Conservation (phyloP, 2,113 vertebrate genomes). For the Amphiprion ocellaris region DNA sequence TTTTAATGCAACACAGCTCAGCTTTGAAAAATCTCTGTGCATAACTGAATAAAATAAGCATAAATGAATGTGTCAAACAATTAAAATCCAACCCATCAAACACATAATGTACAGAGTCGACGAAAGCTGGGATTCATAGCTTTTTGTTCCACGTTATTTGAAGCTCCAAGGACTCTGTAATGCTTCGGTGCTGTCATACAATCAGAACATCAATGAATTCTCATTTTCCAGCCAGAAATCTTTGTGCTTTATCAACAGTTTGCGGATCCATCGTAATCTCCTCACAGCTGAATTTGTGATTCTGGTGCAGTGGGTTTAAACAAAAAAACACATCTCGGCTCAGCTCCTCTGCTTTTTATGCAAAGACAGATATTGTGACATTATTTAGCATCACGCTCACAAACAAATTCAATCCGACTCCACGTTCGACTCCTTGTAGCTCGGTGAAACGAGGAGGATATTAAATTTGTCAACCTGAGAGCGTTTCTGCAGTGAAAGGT, state of each 20-base stretch:
- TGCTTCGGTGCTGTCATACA: conserved; percentile 8
- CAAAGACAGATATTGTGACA: conserved; percentile 33
- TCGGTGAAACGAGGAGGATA: conserved; percentile 47
- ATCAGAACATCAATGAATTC: conserved; percentile 13
- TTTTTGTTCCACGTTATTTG: background rate
- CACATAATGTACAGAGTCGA: background rate
- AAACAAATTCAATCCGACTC: conserved; percentile 47
- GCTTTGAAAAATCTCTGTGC: background rate
- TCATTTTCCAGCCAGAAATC: conserved; percentile 17
- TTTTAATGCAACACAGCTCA: background rate
- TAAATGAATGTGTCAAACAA: background rate
- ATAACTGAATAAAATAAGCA: conserved; percentile 4
- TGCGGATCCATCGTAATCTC: conserved; percentile 40
- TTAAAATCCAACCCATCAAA: background rate
- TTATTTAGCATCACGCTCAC: conserved; percentile 38
- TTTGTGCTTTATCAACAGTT: conserved; percentile 15
- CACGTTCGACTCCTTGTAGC: conserved; percentile 4
- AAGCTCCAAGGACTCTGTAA: background rate
- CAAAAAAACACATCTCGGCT: conserved; percentile 13
- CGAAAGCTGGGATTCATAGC: background rate
- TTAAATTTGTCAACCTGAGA: conserved; percentile 70
- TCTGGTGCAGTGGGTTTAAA: conserved; percentile 27
- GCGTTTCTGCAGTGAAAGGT: conserved; percentile 57
- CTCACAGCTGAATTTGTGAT: conserved; percentile 11
- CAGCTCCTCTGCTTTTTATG: background rate